Conservation (phyloP, 2,113 vertebrate genomes). For the Siphamia tubifer region DNA sequence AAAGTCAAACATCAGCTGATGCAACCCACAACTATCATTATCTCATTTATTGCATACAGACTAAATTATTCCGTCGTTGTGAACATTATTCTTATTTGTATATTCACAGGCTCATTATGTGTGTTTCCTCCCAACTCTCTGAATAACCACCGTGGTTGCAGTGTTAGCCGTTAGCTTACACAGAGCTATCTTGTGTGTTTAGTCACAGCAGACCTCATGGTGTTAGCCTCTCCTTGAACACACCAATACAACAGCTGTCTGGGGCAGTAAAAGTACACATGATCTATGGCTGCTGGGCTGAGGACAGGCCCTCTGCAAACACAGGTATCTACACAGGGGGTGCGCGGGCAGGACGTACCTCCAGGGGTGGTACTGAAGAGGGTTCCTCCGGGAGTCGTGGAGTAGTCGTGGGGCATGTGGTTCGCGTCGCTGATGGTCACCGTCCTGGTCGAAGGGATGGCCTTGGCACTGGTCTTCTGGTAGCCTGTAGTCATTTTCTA, state of each 20-base stretch:
- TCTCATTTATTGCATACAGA: background rate
- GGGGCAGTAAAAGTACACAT: no score
- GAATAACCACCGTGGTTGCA: background rate
- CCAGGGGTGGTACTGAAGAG: conserved; percentile 92
- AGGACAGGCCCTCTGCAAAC: background rate
- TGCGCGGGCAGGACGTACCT: conserved; percentile 78
- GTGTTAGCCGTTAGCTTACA: conserved; percentile 48
- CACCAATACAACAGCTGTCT: background rate
- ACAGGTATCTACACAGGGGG: no score
- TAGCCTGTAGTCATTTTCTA: conserved; percentile 81
- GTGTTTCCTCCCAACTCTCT: background rate
- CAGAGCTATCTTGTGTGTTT: background rate
- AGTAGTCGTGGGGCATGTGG: conserved; percentile 87
- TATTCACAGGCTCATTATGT: background rate
- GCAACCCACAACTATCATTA: background rate
- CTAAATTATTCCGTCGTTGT: no score
- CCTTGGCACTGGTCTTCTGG: conserved; percentile 82
- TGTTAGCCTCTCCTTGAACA: conserved; percentile 1
- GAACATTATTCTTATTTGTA: no score
- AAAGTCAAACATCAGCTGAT: background rate
- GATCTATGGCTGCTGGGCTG: no score
- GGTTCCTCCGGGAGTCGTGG: conserved; percentile 89
- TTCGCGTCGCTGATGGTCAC: conserved; percentile 80
- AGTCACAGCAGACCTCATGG: conserved; percentile 26
- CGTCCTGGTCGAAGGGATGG: conserved; percentile 83